A percentile compares a stretch with the other conserved stretches of the same genome.
These are phyloP conservation scores for Calosoma granatense DNA, from an alignment of 1,140 invertebrate genomes.

Conservation along the genomic window DNA sequence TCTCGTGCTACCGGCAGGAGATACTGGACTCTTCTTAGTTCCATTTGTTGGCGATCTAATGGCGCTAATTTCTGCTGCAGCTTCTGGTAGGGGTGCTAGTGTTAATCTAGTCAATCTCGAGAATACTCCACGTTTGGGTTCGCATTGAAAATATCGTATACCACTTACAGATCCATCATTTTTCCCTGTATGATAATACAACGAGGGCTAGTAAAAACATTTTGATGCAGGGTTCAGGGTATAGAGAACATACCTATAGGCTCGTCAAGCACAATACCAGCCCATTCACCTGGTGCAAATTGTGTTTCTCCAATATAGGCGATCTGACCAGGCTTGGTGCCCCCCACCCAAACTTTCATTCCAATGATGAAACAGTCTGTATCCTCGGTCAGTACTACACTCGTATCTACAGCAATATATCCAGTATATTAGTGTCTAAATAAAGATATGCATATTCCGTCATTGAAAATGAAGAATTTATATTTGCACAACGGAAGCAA, in stretches of 20 bases:
- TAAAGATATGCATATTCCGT: too few relatives aligned
- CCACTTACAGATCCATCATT: constrained; percentile 95
- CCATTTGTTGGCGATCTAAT: constrained; percentile 22
- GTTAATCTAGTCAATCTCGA: constrained; percentile 83
- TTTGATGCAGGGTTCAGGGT: background rate
- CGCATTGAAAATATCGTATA: constrained; percentile 87
- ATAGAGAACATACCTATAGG: constrained; percentile 61
- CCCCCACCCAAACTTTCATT: constrained; percentile 89
- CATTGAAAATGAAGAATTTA: too few relatives aligned
- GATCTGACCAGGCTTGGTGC: constrained; percentile 88
- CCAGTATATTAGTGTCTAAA: too few relatives aligned
- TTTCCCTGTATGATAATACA: constrained; percentile 56
- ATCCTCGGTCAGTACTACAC: constrained; percentile 74
- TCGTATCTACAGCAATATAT: constrained; percentile 77
- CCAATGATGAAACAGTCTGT: constrained; percentile 94
- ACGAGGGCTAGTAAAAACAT: background rate
- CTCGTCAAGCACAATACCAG: constrained; percentile 90
- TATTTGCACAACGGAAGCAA: too few relatives aligned
- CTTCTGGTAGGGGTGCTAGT: constrained; percentile 48
- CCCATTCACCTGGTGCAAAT: constrained; percentile 94
- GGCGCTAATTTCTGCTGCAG: constrained; percentile 30
- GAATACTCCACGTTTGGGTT: constrained; percentile 87
- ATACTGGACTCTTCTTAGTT: constrained; percentile 26
- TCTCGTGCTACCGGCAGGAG: constrained; percentile 39
- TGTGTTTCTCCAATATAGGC: constrained; percentile 97